phyloP scores from a whole-genome alignment of 2,113 vertebrate genomes.

The Leptocoma aspasia region DNA sequence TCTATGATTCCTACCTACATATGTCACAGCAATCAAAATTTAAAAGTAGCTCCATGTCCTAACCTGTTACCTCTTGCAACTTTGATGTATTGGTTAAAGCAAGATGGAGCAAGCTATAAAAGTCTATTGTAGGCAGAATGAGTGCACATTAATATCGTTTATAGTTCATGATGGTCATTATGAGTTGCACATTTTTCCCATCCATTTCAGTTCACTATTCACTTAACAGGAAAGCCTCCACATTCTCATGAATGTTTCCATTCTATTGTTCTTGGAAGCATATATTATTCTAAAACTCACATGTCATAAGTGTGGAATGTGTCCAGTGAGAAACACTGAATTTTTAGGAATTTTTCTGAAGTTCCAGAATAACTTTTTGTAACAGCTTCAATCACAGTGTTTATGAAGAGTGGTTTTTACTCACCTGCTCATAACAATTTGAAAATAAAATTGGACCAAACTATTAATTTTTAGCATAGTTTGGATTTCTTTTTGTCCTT shows the following conservation, averaged over 20 bases:
- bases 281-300: neutral
- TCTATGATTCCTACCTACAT: neutral
- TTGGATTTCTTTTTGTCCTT: neutral
- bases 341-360: neutral
- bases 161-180: neutral
- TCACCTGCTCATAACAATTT: neutral
- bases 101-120: neutral
- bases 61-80: neutral
- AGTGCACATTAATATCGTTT: neutral
- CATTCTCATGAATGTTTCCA: neutral
- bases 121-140: neutral
- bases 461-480: neutral
- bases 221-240: neutral
- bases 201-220: neutral
- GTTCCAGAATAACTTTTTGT: neutral
- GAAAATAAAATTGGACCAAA: neutral
- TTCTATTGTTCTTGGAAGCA: slow-evolving; percentile 19
- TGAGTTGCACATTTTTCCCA: neutral
- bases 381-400: neutral
- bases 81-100: neutral
- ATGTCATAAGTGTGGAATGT: slow-evolving; percentile 1
- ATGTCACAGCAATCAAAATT: neutral
- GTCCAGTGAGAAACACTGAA: neutral
- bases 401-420: neutral
- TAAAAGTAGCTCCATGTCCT: neutral